Evolutionary conservation across 1,140 invertebrate species (phyloP).

Genomic region (Cotesia vestalis): DNA sequence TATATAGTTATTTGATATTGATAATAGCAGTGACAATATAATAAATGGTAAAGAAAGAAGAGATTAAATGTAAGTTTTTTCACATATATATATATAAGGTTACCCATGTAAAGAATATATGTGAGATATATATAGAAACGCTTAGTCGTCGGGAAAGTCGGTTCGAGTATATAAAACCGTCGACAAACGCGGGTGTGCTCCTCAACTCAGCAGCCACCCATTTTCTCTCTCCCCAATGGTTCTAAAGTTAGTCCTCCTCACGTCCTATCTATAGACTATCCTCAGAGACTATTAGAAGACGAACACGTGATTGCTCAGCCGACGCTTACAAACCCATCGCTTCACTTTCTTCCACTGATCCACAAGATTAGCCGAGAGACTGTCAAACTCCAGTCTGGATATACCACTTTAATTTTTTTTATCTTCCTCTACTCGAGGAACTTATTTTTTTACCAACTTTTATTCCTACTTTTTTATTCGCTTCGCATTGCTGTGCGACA

Average conservation of each 20-base stretch:
- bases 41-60: conserved; percentile 8
- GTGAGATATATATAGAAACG: conserved; percentile 16
- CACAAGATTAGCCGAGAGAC: conserved; percentile 23
- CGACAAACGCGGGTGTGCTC: conserved; percentile 31
- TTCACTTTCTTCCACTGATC: conserved; percentile 28
- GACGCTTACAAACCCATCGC: conserved; percentile 31
- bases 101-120: conserved; percentile 10
- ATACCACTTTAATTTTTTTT: conserved; percentile 14
- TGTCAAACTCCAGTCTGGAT: conserved; percentile 27
- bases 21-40: conserved; percentile 17
- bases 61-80: conserved; percentile 9
- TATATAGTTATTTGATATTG: background rate
- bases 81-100: conserved; percentile 12
- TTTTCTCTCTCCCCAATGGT: conserved; percentile 21
- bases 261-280: conserved; percentile 41
- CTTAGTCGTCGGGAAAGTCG: background rate
- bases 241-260: conserved; percentile 40
- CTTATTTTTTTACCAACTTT: background rate
- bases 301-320: conserved; percentile 36
- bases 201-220: conserved; percentile 15
- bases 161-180: conserved; percentile 17
- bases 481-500: no score
- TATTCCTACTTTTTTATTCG: background rate
- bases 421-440: conserved; percentile 11
- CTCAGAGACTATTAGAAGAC: conserved; percentile 32